Evolutionary conservation across 2,113 vertebrate species (phyloP).

Genomic region (Lipophrys pholis): DNA sequence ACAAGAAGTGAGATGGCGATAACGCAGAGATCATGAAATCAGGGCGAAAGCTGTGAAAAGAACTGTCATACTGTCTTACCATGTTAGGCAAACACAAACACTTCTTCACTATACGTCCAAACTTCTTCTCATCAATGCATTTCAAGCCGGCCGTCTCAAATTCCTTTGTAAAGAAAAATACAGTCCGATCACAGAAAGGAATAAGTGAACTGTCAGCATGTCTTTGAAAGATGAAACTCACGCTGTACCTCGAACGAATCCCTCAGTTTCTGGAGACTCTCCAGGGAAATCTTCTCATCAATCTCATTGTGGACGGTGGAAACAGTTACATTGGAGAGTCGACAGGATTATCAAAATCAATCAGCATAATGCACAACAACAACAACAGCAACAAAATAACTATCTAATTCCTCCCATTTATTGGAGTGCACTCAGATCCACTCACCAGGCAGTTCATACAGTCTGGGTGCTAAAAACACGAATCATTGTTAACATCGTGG

Average conservation of each 20-base stretch:
- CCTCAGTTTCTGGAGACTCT: conserved; percentile 79
- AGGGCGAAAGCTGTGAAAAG: conserved; percentile 5
- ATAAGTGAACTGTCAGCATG: not conserved
- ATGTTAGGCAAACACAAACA: conserved; percentile 68
- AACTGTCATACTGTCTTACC: conserved; percentile 60
- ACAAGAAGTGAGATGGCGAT: conserved; percentile 1
- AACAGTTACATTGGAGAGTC: not conserved
- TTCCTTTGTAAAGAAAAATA: conserved; percentile 66
- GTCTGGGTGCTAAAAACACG: conserved; percentile 58
- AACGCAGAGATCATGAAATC: not conserved
- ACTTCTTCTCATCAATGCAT: conserved; percentile 73
- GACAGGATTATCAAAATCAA: conserved; percentile 4
- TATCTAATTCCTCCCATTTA: not conserved
- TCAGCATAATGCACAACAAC: not conserved
- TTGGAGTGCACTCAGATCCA: conserved; percentile 23
- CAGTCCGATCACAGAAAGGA: conserved; percentile 16
- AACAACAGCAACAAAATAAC: too few species aligned
- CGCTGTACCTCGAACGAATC: conserved; percentile 81
- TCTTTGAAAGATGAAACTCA: not conserved
- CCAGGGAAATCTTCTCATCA: conserved; percentile 78
- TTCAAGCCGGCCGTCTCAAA: conserved; percentile 69
- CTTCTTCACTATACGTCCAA: conserved; percentile 79
- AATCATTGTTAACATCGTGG: conserved; percentile 14
- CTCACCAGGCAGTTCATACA: conserved; percentile 69
- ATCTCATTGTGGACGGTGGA: conserved; percentile 57